phyloP scores from a whole-genome alignment of 2,888 invertebrate species.

The Brassicogethes aeneus region DNA sequence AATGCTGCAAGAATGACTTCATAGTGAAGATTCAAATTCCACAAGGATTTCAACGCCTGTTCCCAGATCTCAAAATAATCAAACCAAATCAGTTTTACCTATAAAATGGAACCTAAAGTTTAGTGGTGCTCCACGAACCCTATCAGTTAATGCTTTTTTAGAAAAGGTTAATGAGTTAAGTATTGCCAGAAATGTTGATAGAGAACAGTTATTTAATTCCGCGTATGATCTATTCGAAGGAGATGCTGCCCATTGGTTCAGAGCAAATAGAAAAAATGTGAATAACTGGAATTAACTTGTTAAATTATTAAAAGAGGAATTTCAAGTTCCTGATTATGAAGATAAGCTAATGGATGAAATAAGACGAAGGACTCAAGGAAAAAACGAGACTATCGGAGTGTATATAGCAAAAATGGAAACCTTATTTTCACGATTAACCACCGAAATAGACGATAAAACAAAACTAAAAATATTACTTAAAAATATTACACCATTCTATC shows the following conservation, averaged over 20 bases:
- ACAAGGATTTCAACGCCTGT: no score
- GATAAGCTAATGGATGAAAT: constrained; percentile 9
- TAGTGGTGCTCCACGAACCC: constrained; percentile 4
- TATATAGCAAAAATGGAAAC: constrained; percentile 9
- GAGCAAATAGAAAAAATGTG: neutral
- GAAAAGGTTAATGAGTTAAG: constrained; percentile 2
- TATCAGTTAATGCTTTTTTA: constrained; percentile 7
- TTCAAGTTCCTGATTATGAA: constrained; percentile 3
- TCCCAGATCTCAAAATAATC: no score
- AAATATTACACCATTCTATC: constrained; percentile 7
- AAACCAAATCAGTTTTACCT: constrained; percentile 5
- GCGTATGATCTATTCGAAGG: neutral
- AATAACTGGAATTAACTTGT: neutral
- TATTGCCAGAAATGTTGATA: neutral
- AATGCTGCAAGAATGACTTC: no score
- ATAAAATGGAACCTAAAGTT: constrained; percentile 7
- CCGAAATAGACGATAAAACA: constrained; percentile 7
- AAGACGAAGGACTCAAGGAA: constrained; percentile 5
- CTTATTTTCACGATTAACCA: constrained; percentile 8
- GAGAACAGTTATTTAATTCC: constrained; percentile 4
- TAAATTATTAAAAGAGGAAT: constrained; percentile 3
- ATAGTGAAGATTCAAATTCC: no score
- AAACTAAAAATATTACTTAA: constrained; percentile 10
- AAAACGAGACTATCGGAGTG: constrained; percentile 9
- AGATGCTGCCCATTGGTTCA: neutral